Conservation (phyloP, 2,888 invertebrate genomes). For the Megalurothrips usitatus region DNA sequence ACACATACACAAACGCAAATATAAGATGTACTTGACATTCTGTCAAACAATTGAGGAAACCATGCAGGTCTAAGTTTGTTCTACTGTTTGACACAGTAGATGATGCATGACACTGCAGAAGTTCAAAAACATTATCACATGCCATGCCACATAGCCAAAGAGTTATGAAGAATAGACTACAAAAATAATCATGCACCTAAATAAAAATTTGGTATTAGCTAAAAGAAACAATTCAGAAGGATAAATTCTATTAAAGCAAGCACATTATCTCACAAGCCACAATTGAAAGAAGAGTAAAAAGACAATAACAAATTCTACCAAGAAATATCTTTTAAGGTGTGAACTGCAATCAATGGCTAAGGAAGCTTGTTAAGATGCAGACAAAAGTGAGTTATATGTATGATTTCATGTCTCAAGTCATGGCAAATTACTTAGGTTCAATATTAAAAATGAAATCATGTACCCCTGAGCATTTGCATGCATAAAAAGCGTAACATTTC, state of each 20-base stretch:
- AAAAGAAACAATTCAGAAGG: background rate
- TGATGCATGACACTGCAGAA: too few species aligned
- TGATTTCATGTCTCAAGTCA: too few species aligned
- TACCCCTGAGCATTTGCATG: too few species aligned
- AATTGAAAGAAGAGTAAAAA: too few species aligned
- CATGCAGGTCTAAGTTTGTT: background rate
- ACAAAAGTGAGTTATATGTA: too few species aligned
- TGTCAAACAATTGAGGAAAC: conserved; percentile 29
- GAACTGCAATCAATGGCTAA: background rate
- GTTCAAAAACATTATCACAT: too few species aligned
- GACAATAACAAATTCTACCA: background rate
- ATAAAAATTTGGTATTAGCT: background rate
- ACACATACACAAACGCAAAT: conserved; percentile 42
- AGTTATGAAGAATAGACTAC: conserved; percentile 33
- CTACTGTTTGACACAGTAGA: background rate
- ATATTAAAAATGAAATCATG: too few species aligned
- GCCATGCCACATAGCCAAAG: background rate
- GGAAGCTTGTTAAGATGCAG: conserved; percentile 29
- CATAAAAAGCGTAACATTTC: too few species aligned
- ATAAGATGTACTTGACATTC: conserved; percentile 37
- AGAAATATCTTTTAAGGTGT: conserved; percentile 27
- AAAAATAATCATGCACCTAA: background rate
- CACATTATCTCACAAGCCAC: too few species aligned
- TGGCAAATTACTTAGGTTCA: too few species aligned
- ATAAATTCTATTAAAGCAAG: too few species aligned